Evolutionary conservation across 2,888 invertebrate species (phyloP).

Genomic region (Clunio marinus): DNA sequence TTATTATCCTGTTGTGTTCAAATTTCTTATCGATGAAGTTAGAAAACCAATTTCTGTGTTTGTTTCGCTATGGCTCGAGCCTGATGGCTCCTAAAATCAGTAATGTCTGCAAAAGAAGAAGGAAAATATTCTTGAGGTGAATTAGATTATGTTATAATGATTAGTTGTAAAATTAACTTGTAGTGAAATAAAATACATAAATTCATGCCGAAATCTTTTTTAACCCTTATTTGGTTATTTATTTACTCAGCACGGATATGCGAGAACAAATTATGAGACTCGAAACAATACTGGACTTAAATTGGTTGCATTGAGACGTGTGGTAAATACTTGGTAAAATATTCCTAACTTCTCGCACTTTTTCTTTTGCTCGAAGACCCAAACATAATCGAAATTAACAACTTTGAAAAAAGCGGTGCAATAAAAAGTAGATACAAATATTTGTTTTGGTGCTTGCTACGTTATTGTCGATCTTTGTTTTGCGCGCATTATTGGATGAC

Average conservation of each 20-base stretch:
- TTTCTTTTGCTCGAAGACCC: not conserved
- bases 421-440: constrained; percentile 24
- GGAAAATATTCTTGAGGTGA: constrained; percentile 19
- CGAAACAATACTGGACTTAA: constrained; percentile 33
- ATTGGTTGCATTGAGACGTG: too few species aligned
- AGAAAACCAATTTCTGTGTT: not conserved
- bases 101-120: constrained; percentile 19
- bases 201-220: constrained; percentile 36
- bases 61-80: not conserved
- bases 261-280: constrained; percentile 4
- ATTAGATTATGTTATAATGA: constrained; percentile 36
- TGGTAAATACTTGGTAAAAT: too few species aligned
- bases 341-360: too few species aligned
- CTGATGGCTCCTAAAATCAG: constrained; percentile 6
- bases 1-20: not conserved
- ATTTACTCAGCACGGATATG: constrained; percentile 10
- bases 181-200: constrained; percentile 26
- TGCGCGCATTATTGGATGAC: constrained; percentile 18
- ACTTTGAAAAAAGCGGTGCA: not conserved
- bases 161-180: constrained; percentile 31
- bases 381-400: not conserved
- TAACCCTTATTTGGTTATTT: constrained; percentile 11
- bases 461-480: not conserved
- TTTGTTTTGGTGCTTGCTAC: constrained; percentile 30
- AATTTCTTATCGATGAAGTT: not conserved